phyloP scores from a whole-genome alignment of 1,140 invertebrate species.

The Dryas iulia region DNA sequence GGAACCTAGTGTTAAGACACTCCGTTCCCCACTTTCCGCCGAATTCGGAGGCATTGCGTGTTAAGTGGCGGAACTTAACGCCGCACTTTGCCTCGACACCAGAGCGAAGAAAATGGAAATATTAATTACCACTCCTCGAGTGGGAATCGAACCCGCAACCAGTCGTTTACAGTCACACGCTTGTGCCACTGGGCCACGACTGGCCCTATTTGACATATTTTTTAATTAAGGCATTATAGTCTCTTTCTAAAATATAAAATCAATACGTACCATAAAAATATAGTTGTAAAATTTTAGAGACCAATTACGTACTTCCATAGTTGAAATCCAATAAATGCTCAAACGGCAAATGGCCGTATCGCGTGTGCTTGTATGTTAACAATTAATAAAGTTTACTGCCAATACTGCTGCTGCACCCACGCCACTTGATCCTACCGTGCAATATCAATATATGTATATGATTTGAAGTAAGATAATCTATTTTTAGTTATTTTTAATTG shows the following conservation, averaged over 20 bases:
- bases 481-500: neutral
- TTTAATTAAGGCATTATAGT: too few species aligned
- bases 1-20: too few species aligned
- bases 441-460: neutral
- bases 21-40: too few species aligned
- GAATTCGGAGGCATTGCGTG: too few species aligned
- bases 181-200: too few species aligned
- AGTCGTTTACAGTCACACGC: too few species aligned
- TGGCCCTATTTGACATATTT: too few species aligned
- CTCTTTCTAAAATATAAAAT: neutral
- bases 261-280: neutral
- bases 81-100: too few species aligned
- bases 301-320: neutral
- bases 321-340: neutral
- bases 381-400: constrained; percentile 8
- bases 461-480: neutral
- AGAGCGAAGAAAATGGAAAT: too few species aligned
- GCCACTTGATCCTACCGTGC: neutral
- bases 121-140: too few species aligned
- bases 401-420: neutral
- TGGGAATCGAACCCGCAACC: too few species aligned
- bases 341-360: constrained; percentile 8
- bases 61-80: too few species aligned
- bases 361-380: constrained; percentile 6
- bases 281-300: neutral